Evolutionary conservation across 2,797 vertebrate species (phyloP), one percentile per base, ranked within the genome.

Genomic region (Chiroxiphia lanceolata): DNA sequence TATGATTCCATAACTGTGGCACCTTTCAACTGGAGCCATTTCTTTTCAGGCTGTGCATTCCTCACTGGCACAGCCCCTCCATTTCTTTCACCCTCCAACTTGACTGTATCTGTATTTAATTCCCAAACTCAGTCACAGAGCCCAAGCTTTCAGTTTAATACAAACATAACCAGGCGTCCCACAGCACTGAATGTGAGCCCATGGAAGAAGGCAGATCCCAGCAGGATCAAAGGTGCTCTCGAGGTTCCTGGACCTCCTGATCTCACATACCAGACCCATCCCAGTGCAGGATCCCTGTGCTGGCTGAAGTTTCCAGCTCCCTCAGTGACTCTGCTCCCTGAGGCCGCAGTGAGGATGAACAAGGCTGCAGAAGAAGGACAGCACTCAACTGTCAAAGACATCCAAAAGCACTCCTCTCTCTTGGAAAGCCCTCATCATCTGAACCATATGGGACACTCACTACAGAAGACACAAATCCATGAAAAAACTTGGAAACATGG

Each of bases 241-340:
- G 53, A 74, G 44, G 36, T 6, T 80, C 33, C 65, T 45, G 53
- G 61, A 40, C 40, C 74, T 83, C 47, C 64, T 63, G 68, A 85
- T 34, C 53, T n/a, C 20, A 18, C 11, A 33, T 2, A 61, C 20
- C 54, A 61, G 84, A 65, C 13, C 23, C 9, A 18, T 50, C 36
- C 26, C 51, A 61, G 31, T 2, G 47, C 15, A 74, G 26, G 21
- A 70, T 57, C 29, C 36, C 21, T 5, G 6, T 8, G 16, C 44
- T 63, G 84, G 56, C 64, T 82, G 64, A 60, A 53, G 60, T 23
- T 63, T 33, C 51, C 1, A 1, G 16, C 23, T 83, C 38, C 38
- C 40, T 27, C 8, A 3, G 56, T 0, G 0, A 44, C 31, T 27
- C 3, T 4, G 11, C 23, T 59, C 40, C 80, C 56, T 19, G 11